Base-by-base conservation (phyloP, 2,888 invertebrate species). In the Elegia similella region DNA sequence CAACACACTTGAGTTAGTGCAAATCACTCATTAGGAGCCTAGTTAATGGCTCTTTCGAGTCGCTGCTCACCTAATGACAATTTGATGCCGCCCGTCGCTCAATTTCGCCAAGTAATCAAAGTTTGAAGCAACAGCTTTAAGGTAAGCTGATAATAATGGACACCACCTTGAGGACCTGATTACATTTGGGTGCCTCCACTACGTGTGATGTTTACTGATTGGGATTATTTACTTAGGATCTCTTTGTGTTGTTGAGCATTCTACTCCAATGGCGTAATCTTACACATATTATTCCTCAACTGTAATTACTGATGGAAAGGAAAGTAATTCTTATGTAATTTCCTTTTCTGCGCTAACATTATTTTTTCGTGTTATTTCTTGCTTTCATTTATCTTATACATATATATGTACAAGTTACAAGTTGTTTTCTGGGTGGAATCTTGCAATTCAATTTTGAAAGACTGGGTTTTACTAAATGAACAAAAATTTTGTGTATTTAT, bases 51-150 rank as follows among this genome's bases (percentile, higher is more conserved):
- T 74, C 73, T 76, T 80, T 56, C 77, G 72, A 72, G 74, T 78
- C 70, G 75, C 79, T 81, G 80, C 72, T 78, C 81, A 79, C 78
- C 82, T 86, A 87, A 88, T 83, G 82, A 82, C 80, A 84, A 82
- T 84, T 83, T 84, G 82, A 86, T 86, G 79, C 78, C 82, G 77
- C 77, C 80, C 80, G 76, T 76, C 76, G 82, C 76, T 82, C 80
- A 80, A 86, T 83, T 84, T 82, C 70, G 74, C 80, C 69, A 77
- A 81, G 82, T 84, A 84, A 86, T 83, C 82, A 84, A 86, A 86
- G 71, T 86, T 88, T 81, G 77, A 73, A 75, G 75, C 76, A 73
- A 75, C 76, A 68, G 68, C 75, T 75, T 69, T 67, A 63, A 76
- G 76, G 75, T 79, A 80, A 79, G 76, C 75, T 72, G 71, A 71